These are phyloP conservation scores for Hestina assimilis DNA, from an alignment of 1,140 invertebrate genomes.

Conservation along the genomic window DNA sequence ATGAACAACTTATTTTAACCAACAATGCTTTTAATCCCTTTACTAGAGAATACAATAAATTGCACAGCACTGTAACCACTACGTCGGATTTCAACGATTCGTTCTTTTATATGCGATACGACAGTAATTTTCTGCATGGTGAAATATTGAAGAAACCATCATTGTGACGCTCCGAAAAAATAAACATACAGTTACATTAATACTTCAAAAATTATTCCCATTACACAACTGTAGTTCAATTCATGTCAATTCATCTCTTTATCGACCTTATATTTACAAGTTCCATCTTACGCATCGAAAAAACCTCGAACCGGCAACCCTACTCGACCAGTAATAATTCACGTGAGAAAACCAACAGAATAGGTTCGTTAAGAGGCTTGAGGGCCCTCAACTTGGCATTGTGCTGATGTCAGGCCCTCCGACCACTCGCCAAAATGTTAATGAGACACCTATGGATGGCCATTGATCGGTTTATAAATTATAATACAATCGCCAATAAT, in stretches of 20 bases:
- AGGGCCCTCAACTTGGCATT: constrained; percentile 59
- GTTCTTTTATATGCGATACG: no score
- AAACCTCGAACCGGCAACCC: constrained; percentile 14
- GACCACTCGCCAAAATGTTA: constrained; percentile 62
- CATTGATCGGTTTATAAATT: constrained; percentile 37
- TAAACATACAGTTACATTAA: not conserved
- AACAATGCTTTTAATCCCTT: no score
- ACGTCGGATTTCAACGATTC: no score
- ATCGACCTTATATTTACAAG: not conserved
- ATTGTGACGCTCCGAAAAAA: no score
- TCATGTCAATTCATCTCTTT: not conserved
- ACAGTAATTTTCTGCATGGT: no score
- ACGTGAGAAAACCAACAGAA: constrained; percentile 73
- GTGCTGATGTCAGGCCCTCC: constrained; percentile 54
- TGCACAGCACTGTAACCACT: no score
- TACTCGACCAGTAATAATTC: constrained; percentile 40
- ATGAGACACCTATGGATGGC: constrained; percentile 49
- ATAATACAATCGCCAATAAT: constrained; percentile 31
- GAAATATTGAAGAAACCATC: no score
- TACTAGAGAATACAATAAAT: no score
- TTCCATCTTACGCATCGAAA: not conserved
- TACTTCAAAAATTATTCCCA: not conserved
- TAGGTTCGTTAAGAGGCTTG: constrained; percentile 68
- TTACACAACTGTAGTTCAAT: not conserved
- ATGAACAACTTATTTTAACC: no score